Evolutionary conservation across 1,140 invertebrate species (phyloP), one percentile per base, ranked within the genome.

Genomic region (Subanguina moxae): DNA sequence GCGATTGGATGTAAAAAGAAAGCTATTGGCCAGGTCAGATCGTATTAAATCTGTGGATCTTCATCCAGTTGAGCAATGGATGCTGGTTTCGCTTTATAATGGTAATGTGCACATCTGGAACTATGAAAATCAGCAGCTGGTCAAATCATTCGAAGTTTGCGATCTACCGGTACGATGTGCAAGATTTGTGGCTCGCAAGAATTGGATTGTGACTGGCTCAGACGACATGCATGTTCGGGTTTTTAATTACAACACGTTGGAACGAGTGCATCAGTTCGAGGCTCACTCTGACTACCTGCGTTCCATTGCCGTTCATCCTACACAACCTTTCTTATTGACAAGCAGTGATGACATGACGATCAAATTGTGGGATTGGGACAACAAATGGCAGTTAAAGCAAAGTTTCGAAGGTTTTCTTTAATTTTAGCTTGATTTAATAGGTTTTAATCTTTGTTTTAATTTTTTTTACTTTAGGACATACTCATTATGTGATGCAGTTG

Each of bases 361-460:
- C 58, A 99, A 99, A 85, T 83, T 99, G 28, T 99, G 96, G 96
- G 97, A 99, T 84, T 99, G 95, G 95, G 95, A 99, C 28, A 95
- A 97, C 81, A 88, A 90, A 76, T 99, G 94, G 93, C 86, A 89
- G 0, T 93, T 93, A 77, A 94, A 96, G 77, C 94, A 97, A 84
- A 90, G 95, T 0, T 96, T 95, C 82, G 93, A 96, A 80, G 93
- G 77, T 78, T 27, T 32, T 19, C 59, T 58, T 57, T 27, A 9
- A 15, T 64, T 52, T 63, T 42, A 0, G 15, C 15, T 7, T 7
- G 48, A 52, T 3, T 5, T 9, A 46, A 0, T 13, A 3, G 23
- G 27, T 32, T 28, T 68, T 9, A 57, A 46, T 27, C 38, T 48
- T 64, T 28, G 15, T 59, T 15, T 27, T 13, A 1, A 28, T 59